These are phyloP conservation scores for Lithobates pipiens DNA, from an alignment of 2,797 vertebrate genomes.

Conservation along the genomic window DNA sequence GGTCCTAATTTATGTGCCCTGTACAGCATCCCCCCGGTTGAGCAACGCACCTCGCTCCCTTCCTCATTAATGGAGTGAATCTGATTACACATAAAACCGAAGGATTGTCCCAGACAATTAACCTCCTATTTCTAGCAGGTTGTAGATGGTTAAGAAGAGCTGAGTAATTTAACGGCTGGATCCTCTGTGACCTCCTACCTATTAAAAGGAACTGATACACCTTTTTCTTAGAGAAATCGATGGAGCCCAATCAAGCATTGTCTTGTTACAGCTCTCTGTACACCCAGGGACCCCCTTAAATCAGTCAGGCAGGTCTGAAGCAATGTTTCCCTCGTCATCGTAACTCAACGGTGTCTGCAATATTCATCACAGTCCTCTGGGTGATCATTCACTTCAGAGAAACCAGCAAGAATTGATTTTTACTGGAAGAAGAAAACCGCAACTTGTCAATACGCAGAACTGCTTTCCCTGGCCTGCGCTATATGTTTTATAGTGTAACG, in stretches of 20 bases:
- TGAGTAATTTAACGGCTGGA: conserved; percentile 10
- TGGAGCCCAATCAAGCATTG: conserved; percentile 53
- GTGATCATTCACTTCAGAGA: conserved; percentile 48
- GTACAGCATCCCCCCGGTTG: neutral
- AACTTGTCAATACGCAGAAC: conserved; percentile 29
- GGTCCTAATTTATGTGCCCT: neutral
- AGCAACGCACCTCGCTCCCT: neutral
- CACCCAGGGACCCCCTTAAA: conserved; percentile 47
- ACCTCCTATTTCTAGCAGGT: conserved; percentile 18
- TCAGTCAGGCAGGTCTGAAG: conserved; percentile 27
- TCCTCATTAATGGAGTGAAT: neutral
- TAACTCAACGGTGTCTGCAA: conserved; percentile 47
- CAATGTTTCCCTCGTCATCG: conserved; percentile 22
- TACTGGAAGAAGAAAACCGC: conserved; percentile 40
- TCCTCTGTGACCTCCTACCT: conserved; percentile 16
- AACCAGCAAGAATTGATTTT: conserved; percentile 56
- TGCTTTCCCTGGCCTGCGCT: neutral
- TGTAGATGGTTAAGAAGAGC: conserved; percentile 6
- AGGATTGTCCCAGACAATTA: conserved; percentile 37
- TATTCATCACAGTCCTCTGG: conserved; percentile 33
- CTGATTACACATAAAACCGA: neutral
- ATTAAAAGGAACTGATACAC: conserved; percentile 41
- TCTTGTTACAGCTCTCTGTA: conserved; percentile 50
- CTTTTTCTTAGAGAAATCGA: conserved; percentile 52
- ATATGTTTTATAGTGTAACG: neutral